Conservation (phyloP, 2,888 invertebrate species). For the Spisula subtruncata region DNA sequence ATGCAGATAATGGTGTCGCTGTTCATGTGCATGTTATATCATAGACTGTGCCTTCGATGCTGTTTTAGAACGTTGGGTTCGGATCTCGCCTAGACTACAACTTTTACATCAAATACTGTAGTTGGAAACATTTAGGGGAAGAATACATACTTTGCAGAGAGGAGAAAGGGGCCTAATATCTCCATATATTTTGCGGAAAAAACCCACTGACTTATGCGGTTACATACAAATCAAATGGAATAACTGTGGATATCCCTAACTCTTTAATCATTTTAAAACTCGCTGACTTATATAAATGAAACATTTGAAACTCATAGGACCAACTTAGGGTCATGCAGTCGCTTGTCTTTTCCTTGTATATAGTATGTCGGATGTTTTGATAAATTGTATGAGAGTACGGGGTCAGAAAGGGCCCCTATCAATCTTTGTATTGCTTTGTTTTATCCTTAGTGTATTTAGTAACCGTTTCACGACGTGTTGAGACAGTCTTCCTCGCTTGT, state of each 20-base stretch:
- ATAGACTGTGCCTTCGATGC: no score
- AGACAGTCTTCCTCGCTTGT: constrained; percentile 23
- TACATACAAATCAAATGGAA: no score
- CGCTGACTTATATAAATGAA: constrained; percentile 22
- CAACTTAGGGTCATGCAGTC: constrained; percentile 15
- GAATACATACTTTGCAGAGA: background rate
- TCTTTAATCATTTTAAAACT: constrained; percentile 6
- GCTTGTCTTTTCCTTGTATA: background rate
- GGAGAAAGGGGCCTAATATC: no score
- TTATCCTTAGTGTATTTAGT: constrained; percentile 30
- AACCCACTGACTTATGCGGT: no score
- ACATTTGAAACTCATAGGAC: constrained; percentile 2
- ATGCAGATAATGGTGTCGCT: no score
- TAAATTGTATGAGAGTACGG: constrained; percentile 6
- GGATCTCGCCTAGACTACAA: no score
- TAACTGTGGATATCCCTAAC: no score
- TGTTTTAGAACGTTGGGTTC: no score
- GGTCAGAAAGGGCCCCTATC: constrained; percentile 35
- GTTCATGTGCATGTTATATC: no score
- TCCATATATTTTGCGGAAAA: no score
- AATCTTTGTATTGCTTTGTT: constrained; percentile 30
- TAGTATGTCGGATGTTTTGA: constrained; percentile 42
- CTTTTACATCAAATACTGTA: no score
- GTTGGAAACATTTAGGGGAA: background rate
- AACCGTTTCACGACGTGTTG: constrained; percentile 33